These are phyloP conservation scores for Papilio polyxenes DNA, from an alignment of 1,140 invertebrate species.

Conservation along the genomic window DNA sequence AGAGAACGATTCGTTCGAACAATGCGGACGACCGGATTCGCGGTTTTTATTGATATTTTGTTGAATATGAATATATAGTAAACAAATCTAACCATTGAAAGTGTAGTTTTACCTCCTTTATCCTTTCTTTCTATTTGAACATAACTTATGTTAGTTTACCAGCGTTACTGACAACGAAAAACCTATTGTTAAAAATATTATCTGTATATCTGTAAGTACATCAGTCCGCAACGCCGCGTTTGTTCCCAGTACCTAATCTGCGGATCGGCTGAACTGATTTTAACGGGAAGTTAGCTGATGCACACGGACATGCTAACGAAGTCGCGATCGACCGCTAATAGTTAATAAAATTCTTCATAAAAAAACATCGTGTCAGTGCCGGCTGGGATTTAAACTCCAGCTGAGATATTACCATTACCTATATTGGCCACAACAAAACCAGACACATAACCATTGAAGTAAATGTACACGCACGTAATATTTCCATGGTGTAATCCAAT, in stretches of 20 bases:
- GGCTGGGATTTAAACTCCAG: background rate
- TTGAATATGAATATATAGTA: slow-evolving; percentile 25
- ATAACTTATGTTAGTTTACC: background rate
- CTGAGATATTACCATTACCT: background rate
- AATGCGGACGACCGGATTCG: slow-evolving; percentile 55
- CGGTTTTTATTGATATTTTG: slow-evolving; percentile 58
- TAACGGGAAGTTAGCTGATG: too few relatives aligned
- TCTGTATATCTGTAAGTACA: too few relatives aligned
- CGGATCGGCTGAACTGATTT: too few relatives aligned
- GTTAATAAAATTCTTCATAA: background rate
- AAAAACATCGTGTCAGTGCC: background rate
- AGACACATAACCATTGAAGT: slow-evolving; percentile 1
- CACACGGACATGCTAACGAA: background rate
- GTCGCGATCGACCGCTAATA: too few relatives aligned
- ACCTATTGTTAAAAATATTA: too few relatives aligned
- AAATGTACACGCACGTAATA: background rate
- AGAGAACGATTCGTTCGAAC: slow-evolving; percentile 60
- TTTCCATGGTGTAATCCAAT: slow-evolving; percentile 35
- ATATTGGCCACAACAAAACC: background rate
- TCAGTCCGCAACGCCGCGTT: too few relatives aligned
- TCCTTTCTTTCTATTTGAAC: background rate
- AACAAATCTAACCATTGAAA: background rate
- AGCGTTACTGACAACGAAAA: too few relatives aligned
- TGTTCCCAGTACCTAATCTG: too few relatives aligned
- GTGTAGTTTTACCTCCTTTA: too few relatives aligned